phyloP scores from a whole-genome alignment of 2,888 invertebrate species.

The Pachliopta kotzebuea region DNA sequence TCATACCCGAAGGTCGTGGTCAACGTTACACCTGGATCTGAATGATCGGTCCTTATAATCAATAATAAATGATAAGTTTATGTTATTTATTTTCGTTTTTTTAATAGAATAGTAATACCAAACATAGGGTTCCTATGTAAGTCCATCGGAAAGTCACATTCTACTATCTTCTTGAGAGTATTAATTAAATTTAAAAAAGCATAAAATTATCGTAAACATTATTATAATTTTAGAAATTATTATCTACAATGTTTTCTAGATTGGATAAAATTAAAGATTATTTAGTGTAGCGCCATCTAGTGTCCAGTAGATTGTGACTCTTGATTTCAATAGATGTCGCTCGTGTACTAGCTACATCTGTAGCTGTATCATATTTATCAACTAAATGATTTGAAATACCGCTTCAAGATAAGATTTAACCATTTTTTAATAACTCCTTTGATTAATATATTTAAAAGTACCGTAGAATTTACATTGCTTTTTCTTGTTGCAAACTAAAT shows the following conservation, averaged over 20 bases:
- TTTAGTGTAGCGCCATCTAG: conserved; percentile 61
- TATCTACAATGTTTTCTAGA: not conserved
- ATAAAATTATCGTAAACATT: not conserved
- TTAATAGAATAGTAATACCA: no score
- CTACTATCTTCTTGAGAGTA: no score
- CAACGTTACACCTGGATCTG: no score
- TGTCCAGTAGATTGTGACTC: conserved; percentile 59
- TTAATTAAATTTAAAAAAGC: no score
- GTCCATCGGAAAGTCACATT: no score
- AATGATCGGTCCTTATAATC: not conserved
- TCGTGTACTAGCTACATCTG: conserved; percentile 5
- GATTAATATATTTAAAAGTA: not conserved
- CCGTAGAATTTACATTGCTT: not conserved
- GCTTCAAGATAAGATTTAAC: not conserved
- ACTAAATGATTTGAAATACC: not conserved
- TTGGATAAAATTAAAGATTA: not conserved
- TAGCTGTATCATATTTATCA: not conserved
- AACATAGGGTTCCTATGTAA: no score
- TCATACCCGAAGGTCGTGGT: no score
- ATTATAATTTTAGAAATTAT: no score
- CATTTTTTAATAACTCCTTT: not conserved
- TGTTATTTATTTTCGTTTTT: no score
- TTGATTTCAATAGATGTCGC: conserved; percentile 56
- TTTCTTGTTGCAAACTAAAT: not conserved
- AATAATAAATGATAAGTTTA: not conserved